Evolutionary conservation across 2,113 vertebrate species (phyloP), one percentile per base, ranked within the genome.

Genomic region (Eidolon helvum): DNA sequence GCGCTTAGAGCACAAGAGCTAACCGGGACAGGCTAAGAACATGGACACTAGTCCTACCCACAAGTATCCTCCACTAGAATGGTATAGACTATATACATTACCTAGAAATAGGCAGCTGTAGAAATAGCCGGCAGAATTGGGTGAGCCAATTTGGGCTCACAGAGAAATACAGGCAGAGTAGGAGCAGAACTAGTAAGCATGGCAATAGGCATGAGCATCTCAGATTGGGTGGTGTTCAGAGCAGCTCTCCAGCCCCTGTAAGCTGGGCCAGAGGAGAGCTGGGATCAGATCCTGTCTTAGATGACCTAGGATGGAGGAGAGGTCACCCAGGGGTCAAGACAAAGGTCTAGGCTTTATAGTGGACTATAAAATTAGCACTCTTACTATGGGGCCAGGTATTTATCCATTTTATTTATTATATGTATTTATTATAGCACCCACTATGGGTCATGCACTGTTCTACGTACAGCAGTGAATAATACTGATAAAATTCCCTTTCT

Each of bases 221-320:
- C 66, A 65, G 22, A 40, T 61, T 45, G 21, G 10, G 24, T 48
- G 11, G 10, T 69, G 2, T 45, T 65, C 28, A 10, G 14, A 93
- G 55, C 1, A 53, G 30, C 35, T 45, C 10, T 26, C 19, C 1
- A 30, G 7, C 0, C 11, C 30, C 53, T 53, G 0, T 1, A 48
- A 43, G 3, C 4, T 33, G 71, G 40, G 30, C 33, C 74, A 83
- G 53, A 87, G 16, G n/a, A 85, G 22, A 90, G 33, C 38, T 63
- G n/a, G 1, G 4, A 53, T 48, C 26, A 1, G 7, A 53, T 48
- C 30, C 45, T 84, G 3, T 72, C 15, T 94, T 63, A 66, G 22
- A 15, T 65, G 53, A 15, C 12, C 40, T 43, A 10, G 1, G 8
- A 10, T 57, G 12, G 12, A 55, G 3, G 35, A 78, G 16, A 21